Base-by-base conservation (phyloP, 2,113 vertebrate genomes). In the Rhinogobius similis region DNA sequence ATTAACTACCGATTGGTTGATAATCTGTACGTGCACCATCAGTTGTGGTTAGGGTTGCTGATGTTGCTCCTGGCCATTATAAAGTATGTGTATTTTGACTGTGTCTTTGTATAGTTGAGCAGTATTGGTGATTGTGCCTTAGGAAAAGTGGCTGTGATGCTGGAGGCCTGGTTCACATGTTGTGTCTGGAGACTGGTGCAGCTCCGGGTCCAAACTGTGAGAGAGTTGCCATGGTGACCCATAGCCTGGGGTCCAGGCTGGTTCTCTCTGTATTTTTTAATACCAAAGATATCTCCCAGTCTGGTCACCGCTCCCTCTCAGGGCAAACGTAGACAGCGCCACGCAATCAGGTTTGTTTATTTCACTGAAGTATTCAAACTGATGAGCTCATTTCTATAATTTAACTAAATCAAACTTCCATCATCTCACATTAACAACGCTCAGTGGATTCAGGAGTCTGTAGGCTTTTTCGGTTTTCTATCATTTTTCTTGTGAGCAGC, bases 221-320 rank as follows among this genome's bases (percentile, higher is more conserved):
- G 89, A 91, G 85, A 87, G 92, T 93, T 93, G 90, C 91, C 90
- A 93, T 93, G 92, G 92, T 90, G 92, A 77, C 82, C 82, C 68
- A 80, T 66, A 36, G 46, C 46, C 46, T 50, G 43, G 43, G 16
- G 18, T 46, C 18, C 43, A 46, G 43, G 20, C 43, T 46, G 20
- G 8, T 50, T 50, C 43, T 44, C 14, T 46, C 43, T 46, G 43
- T 46, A 46, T 18, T 46, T 50, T 50, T 7, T 50, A 46, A 46
- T 20, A 18, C 43, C 18, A 5, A 46, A 46, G 16, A 18, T n/a
- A n/a, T 46, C 43, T 46, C 16, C 7, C 43, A 44, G 43, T 48
- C 46, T 50, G 46, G n/a, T 50, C 46, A 50, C 46, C 46, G 21
- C 46, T 21, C 9, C 46, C 9, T 50, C 39, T 50, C 20, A 50